Evolutionary conservation across 2,797 vertebrate genomes (phyloP), one percentile per base, ranked within the genome.

Genomic region (Sebastes matsubarae): DNA sequence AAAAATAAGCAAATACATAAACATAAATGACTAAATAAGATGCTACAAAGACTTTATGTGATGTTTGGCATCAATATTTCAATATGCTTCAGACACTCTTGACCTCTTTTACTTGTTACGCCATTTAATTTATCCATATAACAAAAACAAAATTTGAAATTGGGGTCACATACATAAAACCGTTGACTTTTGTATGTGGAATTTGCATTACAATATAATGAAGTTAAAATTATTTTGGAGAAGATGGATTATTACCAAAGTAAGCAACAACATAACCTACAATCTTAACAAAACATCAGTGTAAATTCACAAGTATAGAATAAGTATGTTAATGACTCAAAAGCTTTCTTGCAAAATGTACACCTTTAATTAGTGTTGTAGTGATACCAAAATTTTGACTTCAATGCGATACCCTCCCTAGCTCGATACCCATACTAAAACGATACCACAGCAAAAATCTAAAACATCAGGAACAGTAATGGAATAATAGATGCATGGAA

Each of bases 371-470:
- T 50, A 20, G 46, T 20, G 46, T 50, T 50, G 46, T 20, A 0
- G 0, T 0, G 18, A 20, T 20, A 50, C 46, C 16, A 50, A 50
- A 0, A 50, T 50, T 50, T 0, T 50, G 8, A 50, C 18, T 50
- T 20, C 18, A 18, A 50, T 50, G 0, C 46, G 8, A 20, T 50
- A 20, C 46, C 18, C 46, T 50, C 0, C 8, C 46, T 20, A 50
- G 0, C 46, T 50, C 2, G 46, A 20, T 20, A 8, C 46, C 8
- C 0, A 50, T 50, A 20, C 46, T 50, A 0, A 50, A 50, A 50
- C 3, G 0, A 50, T 50, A 20, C 7, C 16, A 50, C 1, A 0
- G 18, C 18, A 50, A 50, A 20, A 20, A 50, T 50, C 46, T 8
- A 50, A 20, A 50, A 50, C 46, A 46, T 46, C 16, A 18, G 42